Base-by-base conservation (phyloP, 2,888 invertebrate species). In the Caenorhabditis sp. region DNA sequence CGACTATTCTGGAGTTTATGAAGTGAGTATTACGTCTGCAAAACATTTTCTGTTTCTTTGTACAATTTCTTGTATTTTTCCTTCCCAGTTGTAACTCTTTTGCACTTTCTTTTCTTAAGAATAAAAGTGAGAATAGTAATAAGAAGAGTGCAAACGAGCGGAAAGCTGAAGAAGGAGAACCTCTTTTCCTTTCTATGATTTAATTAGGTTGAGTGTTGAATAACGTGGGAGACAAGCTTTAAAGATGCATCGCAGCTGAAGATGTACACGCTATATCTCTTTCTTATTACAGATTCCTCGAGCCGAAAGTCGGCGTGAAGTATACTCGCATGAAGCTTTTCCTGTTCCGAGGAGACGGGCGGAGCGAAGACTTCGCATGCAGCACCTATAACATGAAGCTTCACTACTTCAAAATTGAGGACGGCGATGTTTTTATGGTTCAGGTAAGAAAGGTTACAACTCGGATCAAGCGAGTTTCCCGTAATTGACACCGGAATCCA, bases 1-100 rank as follows among this genome's bases (percentile, higher is more conserved):
- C 90, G 71, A 92, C 92, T 0, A 89, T 92, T 18, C 85, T 87
- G n/a, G 90, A 92, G 22, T 88, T 93, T 47, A 92, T 92, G 88
- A 92, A 91, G 85, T 82, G 56, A 77, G 77, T 35, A n/a, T n/a
- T n/a, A n/a, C n/a, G n/a, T n/a, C n/a, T n/a, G n/a, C n/a, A n/a
- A n/a, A n/a, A n/a, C n/a, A n/a, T n/a, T n/a, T n/a, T 58, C 58
- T 51, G 56, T 55, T 67, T 35, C 32, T 15, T 58, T 64, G 32
- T 61, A n/a, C n/a, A n/a, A n/a, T 28, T 5, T 44, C 24, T 2
- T 24, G 15, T 56, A 5, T 28, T 24, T 56, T 56, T 55, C 53
- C 20, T 22, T 22, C 47, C 6, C 24, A 35, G 65, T n/a, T 32
- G 32, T n/a, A n/a, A n/a, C n/a, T n/a, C n/a, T n/a, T n/a, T n/a